phyloP scores from a whole-genome alignment of 2,113 vertebrate species.

The Rafetus swinhoei region DNA sequence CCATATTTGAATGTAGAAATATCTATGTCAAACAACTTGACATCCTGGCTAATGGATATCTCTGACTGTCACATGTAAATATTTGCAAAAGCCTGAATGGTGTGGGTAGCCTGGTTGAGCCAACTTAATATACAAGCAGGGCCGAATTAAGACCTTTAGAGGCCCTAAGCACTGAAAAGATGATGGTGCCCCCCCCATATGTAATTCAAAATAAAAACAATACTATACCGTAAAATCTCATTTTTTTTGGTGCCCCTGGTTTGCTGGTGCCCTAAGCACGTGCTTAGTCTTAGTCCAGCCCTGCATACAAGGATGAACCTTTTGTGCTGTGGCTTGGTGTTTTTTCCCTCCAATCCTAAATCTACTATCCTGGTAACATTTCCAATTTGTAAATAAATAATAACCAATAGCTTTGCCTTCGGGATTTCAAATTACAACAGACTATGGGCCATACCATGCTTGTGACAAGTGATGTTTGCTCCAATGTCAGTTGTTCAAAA shows the following conservation, averaged over 20 bases:
- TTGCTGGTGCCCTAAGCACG: too few relatives aligned
- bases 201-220: too few relatives aligned
- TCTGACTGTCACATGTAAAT: neutral
- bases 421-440: constrained; percentile 20
- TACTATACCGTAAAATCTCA: too few relatives aligned
- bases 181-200: too few relatives aligned
- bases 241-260: too few relatives aligned
- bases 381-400: neutral
- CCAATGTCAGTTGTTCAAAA: constrained; percentile 41
- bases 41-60: neutral
- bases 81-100: neutral
- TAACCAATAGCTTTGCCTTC: neutral
- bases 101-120: neutral
- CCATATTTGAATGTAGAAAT: neutral
- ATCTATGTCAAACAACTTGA: neutral
- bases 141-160: too few relatives aligned
- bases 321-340: neutral
- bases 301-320: neutral
- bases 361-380: neutral
- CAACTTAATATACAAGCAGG: neutral
- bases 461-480: constrained; percentile 34
- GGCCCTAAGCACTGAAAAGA: too few relatives aligned
- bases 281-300: too few relatives aligned
- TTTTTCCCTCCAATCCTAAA: neutral
- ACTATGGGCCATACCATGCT: neutral